Conservation (phyloP, 2,113 vertebrate genomes). For the Siphamia tubifer region DNA sequence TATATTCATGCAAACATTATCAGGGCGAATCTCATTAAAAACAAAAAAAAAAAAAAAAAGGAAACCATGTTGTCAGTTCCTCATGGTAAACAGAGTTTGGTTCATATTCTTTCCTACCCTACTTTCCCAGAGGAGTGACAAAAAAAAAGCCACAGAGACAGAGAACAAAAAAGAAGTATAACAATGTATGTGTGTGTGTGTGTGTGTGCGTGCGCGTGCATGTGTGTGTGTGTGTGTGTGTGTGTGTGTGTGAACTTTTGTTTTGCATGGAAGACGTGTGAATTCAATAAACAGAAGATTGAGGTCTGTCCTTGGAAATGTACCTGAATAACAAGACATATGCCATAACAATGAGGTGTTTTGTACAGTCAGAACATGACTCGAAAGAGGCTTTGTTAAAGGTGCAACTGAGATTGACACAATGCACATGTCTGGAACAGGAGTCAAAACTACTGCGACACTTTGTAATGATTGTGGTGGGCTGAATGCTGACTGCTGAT, state of each 20-base stretch:
- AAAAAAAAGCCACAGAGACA: background rate
- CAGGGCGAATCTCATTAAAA: slow-evolving; percentile 57
- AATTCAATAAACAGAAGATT: background rate
- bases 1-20: slow-evolving; percentile 65
- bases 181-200: background rate
- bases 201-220: background rate
- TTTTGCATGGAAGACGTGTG: background rate
- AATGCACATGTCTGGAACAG: slow-evolving; percentile 15
- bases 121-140: background rate
- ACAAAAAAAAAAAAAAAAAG: too few species aligned
- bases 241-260: background rate
- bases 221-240: background rate
- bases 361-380: slow-evolving; percentile 33
- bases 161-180: background rate
- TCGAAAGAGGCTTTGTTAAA: slow-evolving; percentile 33
- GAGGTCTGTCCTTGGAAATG: slow-evolving; percentile 35
- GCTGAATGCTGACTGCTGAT: background rate
- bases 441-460: background rate
- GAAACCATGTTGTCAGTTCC: slow-evolving; percentile 44
- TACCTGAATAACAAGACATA: slow-evolving; percentile 48
- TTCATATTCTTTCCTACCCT: slow-evolving; percentile 14
- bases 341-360: background rate
- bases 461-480: background rate
- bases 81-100: slow-evolving; percentile 36
- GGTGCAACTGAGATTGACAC: slow-evolving; percentile 27